These are phyloP conservation scores for Ceratosolen solmsi DNA, from an alignment of 1,140 invertebrate species.

Conservation along the genomic window DNA sequence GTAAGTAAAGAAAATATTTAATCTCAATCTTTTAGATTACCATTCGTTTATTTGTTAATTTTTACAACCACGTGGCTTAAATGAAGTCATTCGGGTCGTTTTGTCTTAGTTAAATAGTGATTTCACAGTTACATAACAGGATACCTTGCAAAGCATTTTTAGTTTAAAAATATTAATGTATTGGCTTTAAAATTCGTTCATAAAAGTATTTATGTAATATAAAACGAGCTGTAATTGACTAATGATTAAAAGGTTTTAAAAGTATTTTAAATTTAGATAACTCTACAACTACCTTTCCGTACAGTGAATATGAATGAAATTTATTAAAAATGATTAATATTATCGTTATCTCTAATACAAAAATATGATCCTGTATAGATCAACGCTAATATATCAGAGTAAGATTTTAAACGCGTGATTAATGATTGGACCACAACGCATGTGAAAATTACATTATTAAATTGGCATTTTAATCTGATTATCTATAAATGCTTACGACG, in stretches of 20 bases:
- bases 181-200: not conserved
- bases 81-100: not conserved
- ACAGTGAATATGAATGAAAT: not conserved
- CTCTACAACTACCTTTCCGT: not conserved
- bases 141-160: not conserved
- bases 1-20: conserved; percentile 12
- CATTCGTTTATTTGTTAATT: not conserved
- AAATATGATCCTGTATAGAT: not conserved
- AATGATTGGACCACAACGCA: not conserved
- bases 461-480: not conserved
- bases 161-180: conserved; percentile 1
- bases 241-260: not conserved
- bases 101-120: conserved; percentile 5
- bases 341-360: no score
- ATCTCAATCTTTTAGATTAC: not conserved
- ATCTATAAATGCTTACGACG: not conserved
- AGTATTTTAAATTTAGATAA: not conserved
- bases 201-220: not conserved
- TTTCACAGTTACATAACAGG: not conserved
- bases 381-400: not conserved
- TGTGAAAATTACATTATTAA: not conserved
- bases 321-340: no score
- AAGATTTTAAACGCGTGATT: not conserved
- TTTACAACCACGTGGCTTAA: not conserved
- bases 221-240: not conserved